A percentile compares a stretch with the other conserved stretches of the same genome.
phyloP scores from a whole-genome alignment of 2,888 invertebrate species.

The Acleris emargana region DNA sequence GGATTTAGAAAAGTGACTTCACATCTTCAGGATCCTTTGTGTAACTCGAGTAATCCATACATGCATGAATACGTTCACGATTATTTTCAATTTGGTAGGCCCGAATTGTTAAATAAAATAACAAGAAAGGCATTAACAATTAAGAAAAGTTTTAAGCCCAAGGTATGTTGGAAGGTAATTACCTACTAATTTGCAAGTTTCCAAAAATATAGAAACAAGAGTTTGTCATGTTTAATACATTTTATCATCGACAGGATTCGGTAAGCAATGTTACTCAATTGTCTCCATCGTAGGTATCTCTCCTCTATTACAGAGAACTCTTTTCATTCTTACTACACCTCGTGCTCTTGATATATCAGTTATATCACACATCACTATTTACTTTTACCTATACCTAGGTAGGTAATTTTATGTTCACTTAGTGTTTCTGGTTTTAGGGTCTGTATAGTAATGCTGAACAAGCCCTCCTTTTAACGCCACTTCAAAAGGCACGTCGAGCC shows the following conservation, averaged over 20 bases:
- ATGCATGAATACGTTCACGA: constrained; percentile 85
- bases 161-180: constrained; percentile 49
- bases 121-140: constrained; percentile 78
- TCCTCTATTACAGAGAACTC: too few species aligned
- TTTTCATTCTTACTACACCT: too few species aligned
- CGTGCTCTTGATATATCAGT: too few species aligned
- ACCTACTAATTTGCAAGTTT: not conserved
- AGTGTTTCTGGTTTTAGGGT: constrained; percentile 45
- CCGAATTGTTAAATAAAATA: constrained; percentile 81
- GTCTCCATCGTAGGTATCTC: too few species aligned
- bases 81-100: constrained; percentile 79
- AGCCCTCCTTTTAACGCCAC: constrained; percentile 62
- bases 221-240: too few species aligned
- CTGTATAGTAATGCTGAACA: constrained; percentile 58
- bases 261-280: too few species aligned
- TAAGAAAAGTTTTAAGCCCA: constrained; percentile 66
- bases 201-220: too few species aligned
- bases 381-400: too few species aligned
- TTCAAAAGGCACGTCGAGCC: constrained; percentile 76
- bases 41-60: constrained; percentile 82
- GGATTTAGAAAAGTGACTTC: constrained; percentile 86
- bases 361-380: too few species aligned
- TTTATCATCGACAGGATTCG: too few species aligned
- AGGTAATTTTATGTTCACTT: too few species aligned
- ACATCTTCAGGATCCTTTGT: constrained; percentile 83